Evolutionary conservation across 2,113 vertebrate species (phyloP).

Genomic region (Cyprinus carpio): DNA sequence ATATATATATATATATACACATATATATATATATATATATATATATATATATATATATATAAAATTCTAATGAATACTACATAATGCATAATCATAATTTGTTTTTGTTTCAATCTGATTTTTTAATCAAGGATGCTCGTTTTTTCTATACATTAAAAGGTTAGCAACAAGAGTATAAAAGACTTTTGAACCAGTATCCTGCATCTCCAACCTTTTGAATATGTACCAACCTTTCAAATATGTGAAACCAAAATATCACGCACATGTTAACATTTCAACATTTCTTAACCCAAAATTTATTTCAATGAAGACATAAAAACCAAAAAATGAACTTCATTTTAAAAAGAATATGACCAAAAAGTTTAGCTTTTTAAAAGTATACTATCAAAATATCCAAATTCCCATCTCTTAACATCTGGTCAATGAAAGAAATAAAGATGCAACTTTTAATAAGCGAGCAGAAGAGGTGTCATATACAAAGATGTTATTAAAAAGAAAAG

Average conservation of each 20-base stretch:
- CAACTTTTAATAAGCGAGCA: slow-evolving; percentile 62
- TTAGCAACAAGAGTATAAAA: neutral
- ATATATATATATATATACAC: no score
- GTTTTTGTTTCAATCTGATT: neutral
- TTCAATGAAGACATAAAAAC: slow-evolving; percentile 77
- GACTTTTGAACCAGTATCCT: neutral
- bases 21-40: no score
- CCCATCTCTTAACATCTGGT: slow-evolving; percentile 45
- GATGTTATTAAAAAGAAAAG: slow-evolving; percentile 65
- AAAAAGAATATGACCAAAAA: slow-evolving; percentile 68
- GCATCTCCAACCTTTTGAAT: neutral
- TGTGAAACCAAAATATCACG: slow-evolving; percentile 6
- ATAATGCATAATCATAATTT: neutral
- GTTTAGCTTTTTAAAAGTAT: slow-evolving; percentile 68
- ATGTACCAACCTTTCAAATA: neutral
- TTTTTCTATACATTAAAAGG: neutral
- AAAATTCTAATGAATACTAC: no score
- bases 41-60: no score
- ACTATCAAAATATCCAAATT: slow-evolving; percentile 67
- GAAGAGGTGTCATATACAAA: slow-evolving; percentile 69
- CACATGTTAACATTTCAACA: slow-evolving; percentile 7
- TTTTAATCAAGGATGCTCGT: neutral
- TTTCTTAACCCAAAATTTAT: slow-evolving; percentile 78
- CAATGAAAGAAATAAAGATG: slow-evolving; percentile 61
- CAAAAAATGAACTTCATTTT: slow-evolving; percentile 57